phyloP scores from a whole-genome alignment of 2,888 invertebrate genomes.

The Eristalinus aeneus region DNA sequence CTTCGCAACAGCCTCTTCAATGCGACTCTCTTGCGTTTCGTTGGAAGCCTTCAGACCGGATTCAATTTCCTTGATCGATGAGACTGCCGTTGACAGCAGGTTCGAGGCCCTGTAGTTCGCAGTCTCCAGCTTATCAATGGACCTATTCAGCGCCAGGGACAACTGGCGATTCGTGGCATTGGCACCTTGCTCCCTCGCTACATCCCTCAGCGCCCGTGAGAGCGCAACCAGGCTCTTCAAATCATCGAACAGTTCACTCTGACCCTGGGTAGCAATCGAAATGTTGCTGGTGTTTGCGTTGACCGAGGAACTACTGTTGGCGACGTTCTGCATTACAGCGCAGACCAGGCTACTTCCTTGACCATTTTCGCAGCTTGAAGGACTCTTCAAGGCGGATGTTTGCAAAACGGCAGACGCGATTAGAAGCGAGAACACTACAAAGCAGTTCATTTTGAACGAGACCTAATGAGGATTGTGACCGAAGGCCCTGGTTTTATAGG shows the following conservation, averaged over 20 bases:
- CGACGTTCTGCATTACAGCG: background rate
- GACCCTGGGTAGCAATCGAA: background rate
- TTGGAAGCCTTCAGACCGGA: background rate
- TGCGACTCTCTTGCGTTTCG: background rate
- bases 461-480: background rate
- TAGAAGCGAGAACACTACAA: background rate
- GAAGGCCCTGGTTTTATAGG: background rate
- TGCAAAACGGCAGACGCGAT: background rate
- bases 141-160: background rate
- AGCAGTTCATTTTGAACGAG: constrained; percentile 6
- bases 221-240: background rate
- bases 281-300: background rate
- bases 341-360: constrained; percentile 17
- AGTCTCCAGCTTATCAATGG: background rate
- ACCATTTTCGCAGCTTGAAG: background rate
- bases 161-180: background rate
- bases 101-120: background rate
- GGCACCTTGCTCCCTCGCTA: background rate
- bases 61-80: background rate
- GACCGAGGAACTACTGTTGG: background rate
- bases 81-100: background rate
- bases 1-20: background rate
- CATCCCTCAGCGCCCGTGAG: background rate
- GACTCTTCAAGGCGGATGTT: constrained; percentile 11
- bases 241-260: background rate